phyloP scores from a whole-genome alignment of 2,113 vertebrate species.

The Setophaga petechia region DNA sequence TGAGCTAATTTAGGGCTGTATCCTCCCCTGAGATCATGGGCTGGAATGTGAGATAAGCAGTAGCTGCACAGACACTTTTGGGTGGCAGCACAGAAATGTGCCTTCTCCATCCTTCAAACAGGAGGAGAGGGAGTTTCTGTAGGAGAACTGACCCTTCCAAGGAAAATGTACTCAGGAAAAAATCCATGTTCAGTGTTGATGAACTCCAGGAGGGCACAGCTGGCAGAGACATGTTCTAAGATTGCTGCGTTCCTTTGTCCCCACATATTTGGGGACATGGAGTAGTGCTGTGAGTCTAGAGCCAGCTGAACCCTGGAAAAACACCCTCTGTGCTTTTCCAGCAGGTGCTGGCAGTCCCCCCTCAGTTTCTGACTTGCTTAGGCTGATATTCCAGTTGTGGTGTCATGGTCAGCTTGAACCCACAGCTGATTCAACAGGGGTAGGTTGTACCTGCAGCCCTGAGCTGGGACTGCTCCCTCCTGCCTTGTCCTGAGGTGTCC shows the following conservation, averaged over 20 bases:
- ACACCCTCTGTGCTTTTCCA: neutral
- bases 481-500: fast-evolving
- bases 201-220: neutral
- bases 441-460: neutral
- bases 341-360: neutral
- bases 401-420: neutral
- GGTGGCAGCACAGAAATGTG: slow-evolving; percentile 11
- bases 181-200: neutral
- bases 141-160: neutral
- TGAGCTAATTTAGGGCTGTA: slow-evolving; percentile 60
- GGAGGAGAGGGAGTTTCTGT: neutral
- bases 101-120: neutral
- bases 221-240: neutral
- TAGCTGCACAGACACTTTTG: slow-evolving; percentile 46
- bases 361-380: neutral
- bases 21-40: slow-evolving; percentile 37
- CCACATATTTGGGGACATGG: neutral
- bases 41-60: slow-evolving; percentile 57
- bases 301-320: neutral
- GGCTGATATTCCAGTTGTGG: neutral
- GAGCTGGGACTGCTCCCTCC: fast-evolving
- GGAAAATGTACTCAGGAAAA: neutral
- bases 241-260: neutral
- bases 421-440: fast-evolving
- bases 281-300: neutral